phyloP scores from a whole-genome alignment of 2,113 vertebrate species.

The Haemorhous mexicanus region DNA sequence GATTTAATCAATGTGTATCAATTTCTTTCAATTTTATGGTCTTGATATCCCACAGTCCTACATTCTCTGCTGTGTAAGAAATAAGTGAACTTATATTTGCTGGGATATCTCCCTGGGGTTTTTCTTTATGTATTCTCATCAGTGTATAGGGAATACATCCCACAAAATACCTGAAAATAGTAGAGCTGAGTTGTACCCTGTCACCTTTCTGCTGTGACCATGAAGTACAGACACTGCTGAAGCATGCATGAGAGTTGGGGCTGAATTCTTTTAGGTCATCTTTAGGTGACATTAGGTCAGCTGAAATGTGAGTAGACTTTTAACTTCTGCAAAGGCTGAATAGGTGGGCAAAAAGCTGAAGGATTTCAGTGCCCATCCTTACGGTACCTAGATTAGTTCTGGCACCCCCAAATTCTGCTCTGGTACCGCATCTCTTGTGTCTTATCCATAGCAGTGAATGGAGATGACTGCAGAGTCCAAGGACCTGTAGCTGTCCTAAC shows the following conservation, averaged over 20 bases:
- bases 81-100: neutral
- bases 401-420: neutral
- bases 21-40: neutral
- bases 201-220: neutral
- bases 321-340: neutral
- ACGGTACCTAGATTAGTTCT: neutral
- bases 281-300: neutral
- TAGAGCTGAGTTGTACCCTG: neutral
- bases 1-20: neutral
- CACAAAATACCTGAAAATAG: neutral
- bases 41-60: neutral
- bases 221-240: neutral
- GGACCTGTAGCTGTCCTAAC: neutral
- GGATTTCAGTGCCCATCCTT: neutral
- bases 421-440: rapidly evolving
- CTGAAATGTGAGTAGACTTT: neutral
- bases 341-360: neutral
- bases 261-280: neutral
- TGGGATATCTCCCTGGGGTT: neutral
- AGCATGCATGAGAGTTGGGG: neutral
- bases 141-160: neutral
- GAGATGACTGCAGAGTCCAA: neutral
- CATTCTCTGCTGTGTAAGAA: neutral
- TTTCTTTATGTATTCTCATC: neutral
- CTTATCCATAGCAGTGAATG: neutral